A percentile compares a stretch with the other conserved stretches of the same genome.
phyloP scores from a whole-genome alignment of 2,797 vertebrate species.

The Botia kubotai region DNA sequence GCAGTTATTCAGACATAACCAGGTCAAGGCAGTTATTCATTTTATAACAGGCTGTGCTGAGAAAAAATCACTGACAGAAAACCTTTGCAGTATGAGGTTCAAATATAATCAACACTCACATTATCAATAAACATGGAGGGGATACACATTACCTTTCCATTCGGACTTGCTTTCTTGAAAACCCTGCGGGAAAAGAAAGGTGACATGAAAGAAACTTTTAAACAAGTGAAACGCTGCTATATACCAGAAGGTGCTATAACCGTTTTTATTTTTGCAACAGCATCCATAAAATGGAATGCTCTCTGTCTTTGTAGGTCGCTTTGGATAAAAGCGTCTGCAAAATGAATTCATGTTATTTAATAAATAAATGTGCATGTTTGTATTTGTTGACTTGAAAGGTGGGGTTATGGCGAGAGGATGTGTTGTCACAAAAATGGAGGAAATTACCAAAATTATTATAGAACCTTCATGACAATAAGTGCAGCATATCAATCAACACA shows the following conservation, averaged over 20 bases:
- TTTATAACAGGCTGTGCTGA: conserved; percentile 16
- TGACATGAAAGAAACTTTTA: background rate
- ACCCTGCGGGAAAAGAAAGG: conserved; percentile 81
- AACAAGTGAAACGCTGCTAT: background rate
- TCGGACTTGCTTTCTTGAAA: conserved; percentile 97
- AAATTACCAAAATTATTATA: no score
- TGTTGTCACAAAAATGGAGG: no score
- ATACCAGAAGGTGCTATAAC: background rate
- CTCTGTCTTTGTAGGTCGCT: no score
- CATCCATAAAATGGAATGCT: no score
- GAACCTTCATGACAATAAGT: no score
- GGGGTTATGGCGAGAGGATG: no score
- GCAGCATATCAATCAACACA: no score
- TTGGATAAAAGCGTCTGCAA: no score
- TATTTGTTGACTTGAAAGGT: no score
- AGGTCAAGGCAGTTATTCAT: background rate
- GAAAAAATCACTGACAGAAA: background rate
- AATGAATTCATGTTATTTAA: no score
- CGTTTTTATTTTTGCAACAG: no score
- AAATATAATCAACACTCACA: background rate
- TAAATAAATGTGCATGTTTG: no score
- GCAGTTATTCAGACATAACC: conserved; percentile 10
- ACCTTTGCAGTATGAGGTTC: background rate
- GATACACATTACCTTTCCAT: conserved; percentile 88
- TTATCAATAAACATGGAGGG: background rate